Conservation (phyloP, 2,797 vertebrate genomes). For the Rhabdophis nuchalis region DNA sequence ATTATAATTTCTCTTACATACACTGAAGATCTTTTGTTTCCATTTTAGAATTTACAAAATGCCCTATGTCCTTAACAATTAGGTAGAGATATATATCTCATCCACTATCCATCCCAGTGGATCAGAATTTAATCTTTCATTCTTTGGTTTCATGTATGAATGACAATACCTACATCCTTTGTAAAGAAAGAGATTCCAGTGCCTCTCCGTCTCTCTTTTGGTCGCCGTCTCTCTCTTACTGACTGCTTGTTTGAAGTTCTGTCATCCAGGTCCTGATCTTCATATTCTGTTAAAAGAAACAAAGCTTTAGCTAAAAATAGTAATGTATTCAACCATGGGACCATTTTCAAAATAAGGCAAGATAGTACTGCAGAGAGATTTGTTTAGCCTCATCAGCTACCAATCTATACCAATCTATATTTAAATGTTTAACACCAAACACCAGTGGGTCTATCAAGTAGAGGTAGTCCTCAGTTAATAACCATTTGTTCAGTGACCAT, state of each 20-base stretch:
- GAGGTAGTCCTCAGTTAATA: not conserved
- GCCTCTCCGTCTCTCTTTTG: conserved; percentile 62
- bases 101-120: not conserved
- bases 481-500: not conserved
- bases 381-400: not conserved
- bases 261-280: conserved; percentile 71
- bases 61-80: not conserved
- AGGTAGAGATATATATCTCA: not conserved
- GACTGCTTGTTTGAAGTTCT: conserved; percentile 62
- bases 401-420: not conserved
- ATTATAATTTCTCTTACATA: not conserved
- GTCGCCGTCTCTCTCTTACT: conserved; percentile 67
- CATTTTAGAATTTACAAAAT: not conserved
- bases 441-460: not conserved
- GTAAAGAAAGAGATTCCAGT: conserved; percentile 67
- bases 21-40: not conserved
- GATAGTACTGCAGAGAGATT: not conserved
- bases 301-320: conserved; percentile 50
- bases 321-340: conserved; percentile 16
- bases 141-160: not conserved
- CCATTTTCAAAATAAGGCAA: conserved; percentile 15
- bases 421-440: not conserved
- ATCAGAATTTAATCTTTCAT: not conserved
- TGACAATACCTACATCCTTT: conserved; percentile 72
- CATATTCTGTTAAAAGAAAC: conserved; percentile 64